Conservation (phyloP, 2,888 invertebrate species). For the Drosophila borealis region DNA sequence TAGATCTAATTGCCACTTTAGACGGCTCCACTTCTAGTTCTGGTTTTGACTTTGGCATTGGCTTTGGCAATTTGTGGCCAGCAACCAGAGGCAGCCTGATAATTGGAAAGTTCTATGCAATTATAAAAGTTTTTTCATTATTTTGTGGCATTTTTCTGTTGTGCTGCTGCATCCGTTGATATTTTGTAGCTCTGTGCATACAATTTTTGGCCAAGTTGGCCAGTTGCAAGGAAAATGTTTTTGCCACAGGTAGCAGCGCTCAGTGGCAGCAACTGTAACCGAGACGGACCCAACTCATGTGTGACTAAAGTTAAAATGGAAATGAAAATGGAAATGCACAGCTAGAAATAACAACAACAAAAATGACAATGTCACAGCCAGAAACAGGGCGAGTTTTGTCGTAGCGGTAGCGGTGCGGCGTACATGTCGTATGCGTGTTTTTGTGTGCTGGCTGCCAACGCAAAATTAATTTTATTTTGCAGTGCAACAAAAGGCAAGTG, state of each 20-base stretch:
- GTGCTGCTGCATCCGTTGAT: constrained; percentile 47
- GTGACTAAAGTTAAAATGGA: constrained; percentile 77
- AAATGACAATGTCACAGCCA: constrained; percentile 62
- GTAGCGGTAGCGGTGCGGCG: not conserved
- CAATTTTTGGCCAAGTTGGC: constrained; percentile 65
- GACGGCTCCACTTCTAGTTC: constrained; percentile 13
- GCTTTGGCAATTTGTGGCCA: constrained; percentile 56
- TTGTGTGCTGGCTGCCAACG: constrained; percentile 64
- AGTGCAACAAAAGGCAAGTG: constrained; percentile 60
- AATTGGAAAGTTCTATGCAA: constrained; percentile 80
- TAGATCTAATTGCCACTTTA: constrained; percentile 71
- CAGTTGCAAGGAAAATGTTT: constrained; percentile 60
- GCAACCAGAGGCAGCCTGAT: constrained; percentile 73
- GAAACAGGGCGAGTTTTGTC: constrained; percentile 13
- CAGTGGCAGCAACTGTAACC: constrained; percentile 68
- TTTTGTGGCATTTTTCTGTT: constrained; percentile 65
- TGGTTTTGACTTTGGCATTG: constrained; percentile 20
- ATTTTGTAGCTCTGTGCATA: constrained; percentile 66
- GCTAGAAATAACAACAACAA: constrained; percentile 25
- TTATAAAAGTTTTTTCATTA: constrained; percentile 81
- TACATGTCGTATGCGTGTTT: constrained; percentile 72
- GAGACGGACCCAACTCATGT: constrained; percentile 73
- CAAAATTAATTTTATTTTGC: constrained; percentile 77
- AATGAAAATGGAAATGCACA: constrained; percentile 63
- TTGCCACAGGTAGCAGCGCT: constrained; percentile 57